A percentile compares a stretch with the other conserved stretches of the same genome.
Conservation (phyloP, 2,113 vertebrate species). For the Oreochromis tanganicae region DNA sequence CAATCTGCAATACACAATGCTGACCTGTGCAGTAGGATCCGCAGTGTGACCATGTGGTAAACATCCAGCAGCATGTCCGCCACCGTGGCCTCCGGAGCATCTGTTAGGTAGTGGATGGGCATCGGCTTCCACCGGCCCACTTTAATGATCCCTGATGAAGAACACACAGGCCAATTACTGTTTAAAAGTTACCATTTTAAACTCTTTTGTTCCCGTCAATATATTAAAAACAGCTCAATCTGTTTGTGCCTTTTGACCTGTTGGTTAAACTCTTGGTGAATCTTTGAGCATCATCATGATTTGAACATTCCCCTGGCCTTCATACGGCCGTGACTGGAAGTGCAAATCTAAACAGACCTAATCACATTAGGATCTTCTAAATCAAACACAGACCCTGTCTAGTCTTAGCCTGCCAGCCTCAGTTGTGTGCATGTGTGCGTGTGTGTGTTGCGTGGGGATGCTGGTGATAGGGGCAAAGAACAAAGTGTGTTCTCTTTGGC, state of each 20-base stretch:
- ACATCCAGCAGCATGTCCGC: constrained; percentile 96
- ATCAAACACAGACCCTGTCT: constrained; percentile 59
- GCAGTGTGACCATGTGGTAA: constrained; percentile 95
- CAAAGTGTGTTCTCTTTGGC: constrained; percentile 32
- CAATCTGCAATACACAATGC: background rate
- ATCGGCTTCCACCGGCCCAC: constrained; percentile 95
- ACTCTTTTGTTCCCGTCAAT: background rate
- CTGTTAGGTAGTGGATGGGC: constrained; percentile 92
- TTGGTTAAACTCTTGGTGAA: background rate
- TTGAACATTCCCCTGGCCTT: constrained; percentile 36
- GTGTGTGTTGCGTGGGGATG: background rate
- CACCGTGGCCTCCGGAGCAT: constrained; percentile 91
- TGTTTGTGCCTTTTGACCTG: background rate
- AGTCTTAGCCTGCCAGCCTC: constrained; percentile 25
- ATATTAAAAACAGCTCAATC: background rate
- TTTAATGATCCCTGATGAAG: constrained; percentile 87
- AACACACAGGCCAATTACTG: background rate
- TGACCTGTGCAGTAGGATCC: constrained; percentile 94
- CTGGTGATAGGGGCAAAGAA: constrained; percentile 26
- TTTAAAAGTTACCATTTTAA: background rate
- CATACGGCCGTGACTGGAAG: constrained; percentile 42
- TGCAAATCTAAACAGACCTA: constrained; percentile 64
- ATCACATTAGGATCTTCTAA: constrained; percentile 59
- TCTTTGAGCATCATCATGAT: background rate
- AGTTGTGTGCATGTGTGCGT: constrained; percentile 3